Conservation (phyloP, 2,797 vertebrate genomes). For the Helarctos malayanus region DNA sequence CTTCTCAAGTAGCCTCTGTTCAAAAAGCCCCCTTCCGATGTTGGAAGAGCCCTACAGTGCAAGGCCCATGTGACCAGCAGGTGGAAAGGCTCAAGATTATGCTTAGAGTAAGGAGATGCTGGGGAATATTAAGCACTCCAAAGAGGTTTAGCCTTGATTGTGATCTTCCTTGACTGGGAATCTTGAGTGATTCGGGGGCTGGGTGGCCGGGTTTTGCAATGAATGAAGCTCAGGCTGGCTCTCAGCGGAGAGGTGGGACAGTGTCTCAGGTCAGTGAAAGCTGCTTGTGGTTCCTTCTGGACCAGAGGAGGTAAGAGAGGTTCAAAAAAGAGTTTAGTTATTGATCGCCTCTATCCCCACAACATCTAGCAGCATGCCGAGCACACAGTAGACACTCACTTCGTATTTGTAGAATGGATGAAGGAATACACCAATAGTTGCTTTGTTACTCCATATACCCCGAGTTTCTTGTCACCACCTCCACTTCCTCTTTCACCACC, state of each 20-base stretch:
- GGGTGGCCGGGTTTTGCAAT: conserved; percentile 14
- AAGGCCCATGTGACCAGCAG: not conserved
- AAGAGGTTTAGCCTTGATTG: conserved; percentile 23
- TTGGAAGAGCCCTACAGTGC: not conserved
- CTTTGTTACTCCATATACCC: not conserved
- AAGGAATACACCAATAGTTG: not conserved
- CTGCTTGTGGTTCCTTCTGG: not conserved
- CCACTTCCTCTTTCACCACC: not conserved
- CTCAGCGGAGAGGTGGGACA: not conserved
- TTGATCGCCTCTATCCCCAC: not conserved
- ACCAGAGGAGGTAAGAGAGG: not conserved
- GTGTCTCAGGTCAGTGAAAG: conserved; percentile 36
- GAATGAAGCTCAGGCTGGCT: conserved; percentile 13
- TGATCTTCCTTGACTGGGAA: not conserved
- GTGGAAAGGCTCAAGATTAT: not conserved
- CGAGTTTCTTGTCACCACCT: not conserved
- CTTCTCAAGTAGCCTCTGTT: conserved; percentile 25
- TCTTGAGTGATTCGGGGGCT: conserved; percentile 9
- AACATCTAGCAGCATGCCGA: not conserved
- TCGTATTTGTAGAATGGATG: conserved; percentile 17
- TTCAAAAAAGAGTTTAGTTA: conserved; percentile 49
- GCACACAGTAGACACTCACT: not conserved
- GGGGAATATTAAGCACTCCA: not conserved
- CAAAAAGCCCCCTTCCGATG: conserved; percentile 31
- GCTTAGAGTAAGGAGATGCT: not conserved